phyloP scores from a whole-genome alignment of 2,797 vertebrate genomes.

The Orientallactaga sibirica region DNA sequence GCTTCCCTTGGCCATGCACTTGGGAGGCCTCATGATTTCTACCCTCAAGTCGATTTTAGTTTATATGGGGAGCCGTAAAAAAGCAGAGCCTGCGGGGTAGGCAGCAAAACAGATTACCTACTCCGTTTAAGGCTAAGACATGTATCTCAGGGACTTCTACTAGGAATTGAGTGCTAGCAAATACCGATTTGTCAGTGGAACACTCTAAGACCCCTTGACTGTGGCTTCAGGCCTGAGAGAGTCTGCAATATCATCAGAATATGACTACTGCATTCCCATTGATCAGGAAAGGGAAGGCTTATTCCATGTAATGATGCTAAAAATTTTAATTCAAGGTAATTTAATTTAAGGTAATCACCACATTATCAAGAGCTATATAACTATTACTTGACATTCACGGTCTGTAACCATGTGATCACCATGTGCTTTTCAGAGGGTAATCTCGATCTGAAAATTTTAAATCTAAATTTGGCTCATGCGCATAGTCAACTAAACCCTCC shows the following conservation, averaged over 20 bases:
- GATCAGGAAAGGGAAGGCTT: background rate
- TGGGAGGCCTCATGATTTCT: background rate
- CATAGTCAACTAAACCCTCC: background rate
- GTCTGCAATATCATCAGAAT: background rate
- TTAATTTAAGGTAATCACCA: conserved; percentile 56
- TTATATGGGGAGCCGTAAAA: rapidly evolving
- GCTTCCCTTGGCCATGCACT: background rate
- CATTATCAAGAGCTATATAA: conserved; percentile 14
- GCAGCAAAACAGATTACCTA: background rate
- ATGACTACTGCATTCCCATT: background rate
- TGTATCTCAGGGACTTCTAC: background rate
- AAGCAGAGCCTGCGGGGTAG: too few relatives aligned
- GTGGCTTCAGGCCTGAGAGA: background rate
- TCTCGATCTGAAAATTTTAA: conserved; percentile 22
- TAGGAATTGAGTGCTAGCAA: background rate
- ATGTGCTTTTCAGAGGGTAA: conserved; percentile 23
- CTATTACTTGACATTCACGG: background rate
- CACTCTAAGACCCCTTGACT: background rate
- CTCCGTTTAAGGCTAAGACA: background rate
- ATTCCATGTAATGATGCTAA: background rate
- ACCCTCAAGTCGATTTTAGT: background rate
- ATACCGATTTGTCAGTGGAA: background rate
- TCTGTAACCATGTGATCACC: background rate
- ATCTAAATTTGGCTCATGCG: background rate
- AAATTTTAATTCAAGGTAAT: conserved; percentile 55